A percentile compares a stretch with the other conserved stretches of the same genome.
Conservation (phyloP, 2,888 invertebrate species). For the Trisateles emortualis region DNA sequence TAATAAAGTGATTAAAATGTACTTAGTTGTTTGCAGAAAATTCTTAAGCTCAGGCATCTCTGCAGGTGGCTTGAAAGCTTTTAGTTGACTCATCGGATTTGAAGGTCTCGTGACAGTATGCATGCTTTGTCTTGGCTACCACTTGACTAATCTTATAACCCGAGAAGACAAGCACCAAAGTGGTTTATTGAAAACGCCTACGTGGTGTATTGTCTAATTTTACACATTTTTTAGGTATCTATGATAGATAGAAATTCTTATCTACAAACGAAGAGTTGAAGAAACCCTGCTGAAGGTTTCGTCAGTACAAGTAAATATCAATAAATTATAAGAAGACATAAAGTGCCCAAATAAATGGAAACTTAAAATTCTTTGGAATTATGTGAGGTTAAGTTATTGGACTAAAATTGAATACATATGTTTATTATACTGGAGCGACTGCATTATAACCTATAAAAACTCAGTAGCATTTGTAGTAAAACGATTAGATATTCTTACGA, state of each 20-base stretch:
- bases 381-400: background rate
- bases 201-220: no score
- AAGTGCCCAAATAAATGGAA: background rate
- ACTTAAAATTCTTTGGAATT: background rate
- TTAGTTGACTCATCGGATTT: background rate
- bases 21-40: background rate
- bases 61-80: background rate
- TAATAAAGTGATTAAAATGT: no score
- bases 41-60: background rate
- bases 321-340: background rate
- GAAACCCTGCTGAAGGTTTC: no score
- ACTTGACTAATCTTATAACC: no score
- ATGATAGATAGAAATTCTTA: no score
- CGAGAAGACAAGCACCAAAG: no score
- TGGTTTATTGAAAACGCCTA: no score
- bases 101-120: background rate
- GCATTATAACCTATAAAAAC: background rate
- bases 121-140: no score
- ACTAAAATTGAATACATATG: background rate
- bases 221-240: no score
- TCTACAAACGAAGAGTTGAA: no score
- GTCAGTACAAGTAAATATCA: no score
- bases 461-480: background rate
- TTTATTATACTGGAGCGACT: background rate
- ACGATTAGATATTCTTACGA: background rate